Conservation (phyloP, 2,113 vertebrate species). For the Ptychochromis oligacanthus region DNA sequence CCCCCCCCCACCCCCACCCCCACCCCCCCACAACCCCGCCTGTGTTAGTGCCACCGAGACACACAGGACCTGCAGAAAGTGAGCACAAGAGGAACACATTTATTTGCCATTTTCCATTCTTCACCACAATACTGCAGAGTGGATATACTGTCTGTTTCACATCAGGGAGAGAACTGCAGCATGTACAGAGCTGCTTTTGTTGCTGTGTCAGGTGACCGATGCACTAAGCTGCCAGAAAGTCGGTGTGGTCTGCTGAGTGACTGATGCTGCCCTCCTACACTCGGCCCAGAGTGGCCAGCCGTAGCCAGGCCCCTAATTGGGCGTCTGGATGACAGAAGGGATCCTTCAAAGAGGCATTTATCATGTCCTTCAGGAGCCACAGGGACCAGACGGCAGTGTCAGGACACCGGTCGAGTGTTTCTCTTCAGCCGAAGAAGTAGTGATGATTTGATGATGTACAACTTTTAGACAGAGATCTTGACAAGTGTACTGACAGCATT, state of each 20-base stretch:
- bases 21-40: background rate
- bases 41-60: background rate
- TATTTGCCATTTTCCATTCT: background rate
- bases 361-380: constrained; percentile 44
- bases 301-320: constrained; percentile 54
- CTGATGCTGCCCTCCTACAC: constrained; percentile 51
- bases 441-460: background rate
- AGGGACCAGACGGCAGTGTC: constrained; percentile 27
- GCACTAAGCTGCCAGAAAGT: constrained; percentile 31
- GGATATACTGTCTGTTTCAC: background rate
- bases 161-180: background rate
- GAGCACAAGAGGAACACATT: background rate
- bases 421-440: constrained; percentile 8
- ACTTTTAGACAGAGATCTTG: background rate
- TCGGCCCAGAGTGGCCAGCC: constrained; percentile 35
- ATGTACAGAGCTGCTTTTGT: constrained; percentile 2
- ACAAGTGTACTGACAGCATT: background rate
- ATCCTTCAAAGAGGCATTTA: constrained; percentile 44
- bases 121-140: background rate
- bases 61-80: background rate
- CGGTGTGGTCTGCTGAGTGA: constrained; percentile 49
- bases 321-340: constrained; percentile 63
- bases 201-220: constrained; percentile 35
- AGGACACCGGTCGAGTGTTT: constrained; percentile 15
- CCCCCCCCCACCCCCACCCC: too few species aligned